Evolutionary conservation across 2,113 vertebrate genomes (phyloP).

Genomic region (Cercopithecus mona): DNA sequence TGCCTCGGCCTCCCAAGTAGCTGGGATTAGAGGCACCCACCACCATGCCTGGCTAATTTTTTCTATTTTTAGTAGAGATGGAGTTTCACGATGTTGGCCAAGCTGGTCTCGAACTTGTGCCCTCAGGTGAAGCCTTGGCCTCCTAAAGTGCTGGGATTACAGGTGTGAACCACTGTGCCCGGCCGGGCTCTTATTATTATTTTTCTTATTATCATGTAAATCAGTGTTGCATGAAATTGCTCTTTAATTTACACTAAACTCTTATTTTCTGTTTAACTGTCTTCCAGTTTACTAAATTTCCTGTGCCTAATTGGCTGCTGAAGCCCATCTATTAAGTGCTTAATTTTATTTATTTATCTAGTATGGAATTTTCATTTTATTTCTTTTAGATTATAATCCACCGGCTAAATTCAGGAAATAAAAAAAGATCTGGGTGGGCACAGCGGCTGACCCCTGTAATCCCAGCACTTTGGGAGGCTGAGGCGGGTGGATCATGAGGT

Average conservation of each 20-base stretch:
- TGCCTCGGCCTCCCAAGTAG: too few relatives aligned
- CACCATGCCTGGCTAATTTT: too few relatives aligned
- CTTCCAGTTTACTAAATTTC: neutral
- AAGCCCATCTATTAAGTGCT: neutral
- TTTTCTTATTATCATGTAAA: neutral
- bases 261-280: neutral
- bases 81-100: too few relatives aligned
- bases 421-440: neutral
- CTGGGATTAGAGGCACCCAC: too few relatives aligned
- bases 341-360: slow-evolving; percentile 24
- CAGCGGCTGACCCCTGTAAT: too few relatives aligned
- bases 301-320: neutral
- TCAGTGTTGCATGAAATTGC: neutral
- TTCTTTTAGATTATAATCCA: neutral
- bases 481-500: too few relatives aligned
- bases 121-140: too few relatives aligned
- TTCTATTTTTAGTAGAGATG: too few relatives aligned
- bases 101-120: too few relatives aligned
- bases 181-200: neutral
- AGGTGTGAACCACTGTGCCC: too few relatives aligned
- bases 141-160: too few relatives aligned
- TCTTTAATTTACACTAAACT: neutral
- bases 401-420: neutral
- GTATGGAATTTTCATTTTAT: neutral
- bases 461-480: too few relatives aligned